Conservation (phyloP, 2,113 vertebrate genomes). For the Uria lomvia region DNA sequence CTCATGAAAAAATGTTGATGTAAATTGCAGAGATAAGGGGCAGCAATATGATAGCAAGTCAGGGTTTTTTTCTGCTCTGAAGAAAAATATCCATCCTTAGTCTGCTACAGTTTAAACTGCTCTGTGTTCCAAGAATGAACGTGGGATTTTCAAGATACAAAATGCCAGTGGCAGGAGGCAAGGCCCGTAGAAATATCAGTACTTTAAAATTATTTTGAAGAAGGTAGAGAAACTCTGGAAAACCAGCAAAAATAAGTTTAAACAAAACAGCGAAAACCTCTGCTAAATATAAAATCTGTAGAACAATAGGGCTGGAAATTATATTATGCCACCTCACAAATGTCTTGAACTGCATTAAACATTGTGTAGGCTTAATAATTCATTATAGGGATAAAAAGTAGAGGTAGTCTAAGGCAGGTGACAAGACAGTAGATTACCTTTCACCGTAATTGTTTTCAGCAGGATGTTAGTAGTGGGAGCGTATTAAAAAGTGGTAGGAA, state of each 20-base stretch:
- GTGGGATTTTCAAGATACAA: not conserved
- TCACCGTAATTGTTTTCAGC: not conserved
- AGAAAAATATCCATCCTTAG: not conserved
- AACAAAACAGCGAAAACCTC: not conserved
- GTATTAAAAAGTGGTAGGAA: not conserved
- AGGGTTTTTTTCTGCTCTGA: not conserved
- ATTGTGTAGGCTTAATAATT: not conserved
- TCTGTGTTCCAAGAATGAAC: accelerated
- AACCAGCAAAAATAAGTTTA: not conserved
- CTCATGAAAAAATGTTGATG: not conserved
- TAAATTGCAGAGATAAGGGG: not conserved
- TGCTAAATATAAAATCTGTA: not conserved
- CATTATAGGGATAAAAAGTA: not conserved
- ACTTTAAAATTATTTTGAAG: not conserved
- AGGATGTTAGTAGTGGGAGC: not conserved
- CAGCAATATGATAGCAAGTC: not conserved
- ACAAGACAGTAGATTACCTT: not conserved
- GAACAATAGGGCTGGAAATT: not conserved
- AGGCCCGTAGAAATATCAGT: not conserved
- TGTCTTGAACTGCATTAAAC: not conserved
- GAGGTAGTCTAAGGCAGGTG: not conserved
- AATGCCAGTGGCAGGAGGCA: not conserved
- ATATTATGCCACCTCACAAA: not conserved
- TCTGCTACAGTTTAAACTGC: not conserved
- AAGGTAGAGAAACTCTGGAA: not conserved